Evolutionary conservation across 2,113 vertebrate genomes (phyloP), one percentile per base, ranked within the genome.

Genomic region (Procavia capensis): DNA sequence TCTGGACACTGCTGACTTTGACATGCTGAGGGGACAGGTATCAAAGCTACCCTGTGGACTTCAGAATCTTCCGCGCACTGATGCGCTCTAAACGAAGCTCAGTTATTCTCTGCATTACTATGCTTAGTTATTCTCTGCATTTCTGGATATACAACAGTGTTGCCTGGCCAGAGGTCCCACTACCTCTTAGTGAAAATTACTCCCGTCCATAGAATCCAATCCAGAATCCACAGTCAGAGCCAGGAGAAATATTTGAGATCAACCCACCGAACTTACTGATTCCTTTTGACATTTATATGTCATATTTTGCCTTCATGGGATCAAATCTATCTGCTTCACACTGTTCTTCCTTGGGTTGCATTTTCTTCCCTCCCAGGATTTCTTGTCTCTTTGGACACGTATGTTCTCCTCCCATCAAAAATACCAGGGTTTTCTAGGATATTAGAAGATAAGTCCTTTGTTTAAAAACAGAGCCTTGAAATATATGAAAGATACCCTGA

Each of bases 381-480:
- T 83, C 29, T 19, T 39, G 20, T 74, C 39, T 88, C 39, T 41
- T 85, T 36, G 66, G 31, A 78, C 6, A 83, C 78, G 17, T 27
- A 50, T 34, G 9, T 24, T 29, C 20, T 87, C 8, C 16, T 85
- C 36, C 45, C 13, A 74, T 47, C 17, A 93, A 91, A 93, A 72
- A 76, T n/a, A 2, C 29, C 25, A 54, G 24, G 47, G 16, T 7
- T 93, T 95, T 90, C 81, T 82, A 82, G 87, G 87, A 66, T 31
- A 16, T 50, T 74, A 8, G 4, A 88, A 47, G 19, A 50, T 0
- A 61, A 80, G 17, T 43, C 7, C n/a, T 78, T 93, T 24, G 25
- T 50, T 50, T 74, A 93, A 85, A 96, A 91, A 88, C 59, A 72
- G 16, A 85, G 47, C 27, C 39, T 93, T 22, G 39, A 74, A 66